A percentile compares a stretch with the other conserved stretches of the same genome.
Evolutionary conservation across 2,113 vertebrate genomes (phyloP).

Genomic region (Vidua chalybeata): DNA sequence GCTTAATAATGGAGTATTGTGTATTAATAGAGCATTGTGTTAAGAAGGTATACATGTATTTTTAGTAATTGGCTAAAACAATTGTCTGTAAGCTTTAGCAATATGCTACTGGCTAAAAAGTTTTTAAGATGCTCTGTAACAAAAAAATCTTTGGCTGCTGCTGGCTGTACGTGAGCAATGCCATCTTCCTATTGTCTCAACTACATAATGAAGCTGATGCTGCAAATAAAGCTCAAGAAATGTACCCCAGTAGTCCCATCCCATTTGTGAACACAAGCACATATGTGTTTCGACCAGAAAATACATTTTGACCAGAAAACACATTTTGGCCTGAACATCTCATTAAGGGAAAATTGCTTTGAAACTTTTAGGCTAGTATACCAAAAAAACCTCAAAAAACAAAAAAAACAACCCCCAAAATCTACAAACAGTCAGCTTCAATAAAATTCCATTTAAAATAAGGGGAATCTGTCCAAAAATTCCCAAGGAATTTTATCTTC

Average conservation of each 20-base stretch:
- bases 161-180: not conserved
- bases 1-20: not conserved
- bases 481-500: not conserved
- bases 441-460: not conserved
- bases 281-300: not conserved
- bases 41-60: not conserved
- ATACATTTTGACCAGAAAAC: not conserved
- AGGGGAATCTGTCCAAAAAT: not conserved
- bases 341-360: not conserved
- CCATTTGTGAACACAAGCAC: not conserved
- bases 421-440: not conserved
- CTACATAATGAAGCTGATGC: not conserved
- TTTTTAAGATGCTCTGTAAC: not conserved
- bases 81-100: not conserved
- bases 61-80: not conserved
- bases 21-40: not conserved
- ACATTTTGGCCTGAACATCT: not conserved
- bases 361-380: not conserved
- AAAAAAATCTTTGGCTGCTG: not conserved
- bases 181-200: not conserved
- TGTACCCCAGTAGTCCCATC: not conserved
- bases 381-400: accelerated
- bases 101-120: not conserved
- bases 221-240: not conserved
- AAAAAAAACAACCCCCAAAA: not conserved